These are phyloP conservation scores for Palythoa grandis DNA, from an alignment of 92 coral and sea anemone species.

Conservation along the genomic window DNA sequence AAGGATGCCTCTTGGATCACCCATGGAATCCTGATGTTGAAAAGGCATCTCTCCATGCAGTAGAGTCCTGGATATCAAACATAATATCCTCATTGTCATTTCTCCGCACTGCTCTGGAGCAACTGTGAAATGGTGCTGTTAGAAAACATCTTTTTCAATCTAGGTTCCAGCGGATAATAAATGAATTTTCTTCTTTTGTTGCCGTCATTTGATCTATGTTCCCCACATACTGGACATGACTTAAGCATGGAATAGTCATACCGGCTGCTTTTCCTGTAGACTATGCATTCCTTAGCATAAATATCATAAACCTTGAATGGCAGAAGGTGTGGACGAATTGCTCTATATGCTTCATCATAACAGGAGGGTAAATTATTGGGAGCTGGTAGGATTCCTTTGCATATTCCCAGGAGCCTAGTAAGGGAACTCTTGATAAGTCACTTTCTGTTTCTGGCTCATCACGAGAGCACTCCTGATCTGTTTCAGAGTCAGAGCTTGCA, in stretches of 20 bases:
- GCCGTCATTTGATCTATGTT: not conserved
- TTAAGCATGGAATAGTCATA: slow-evolving; percentile 41
- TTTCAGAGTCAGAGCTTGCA: too few relatives aligned
- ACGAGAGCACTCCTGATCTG: too few relatives aligned
- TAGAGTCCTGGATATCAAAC: not conserved
- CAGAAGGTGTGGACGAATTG: slow-evolving; percentile 48
- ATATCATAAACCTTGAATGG: not conserved
- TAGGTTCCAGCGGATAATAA: slow-evolving; percentile 55
- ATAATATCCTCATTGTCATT: not conserved
- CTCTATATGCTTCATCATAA: slow-evolving; percentile 38
- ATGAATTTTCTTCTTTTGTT: slow-evolving; percentile 22
- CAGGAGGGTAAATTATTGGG: slow-evolving; percentile 47
- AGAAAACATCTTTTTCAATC: slow-evolving; percentile 43
- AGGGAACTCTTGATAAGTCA: too few relatives aligned
- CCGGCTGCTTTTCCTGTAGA: slow-evolving; percentile 41
- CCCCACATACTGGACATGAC: not conserved
- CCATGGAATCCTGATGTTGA: not conserved
- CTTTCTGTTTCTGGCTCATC: too few relatives aligned
- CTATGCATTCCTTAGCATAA: slow-evolving; percentile 40
- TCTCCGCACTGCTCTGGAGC: not conserved
- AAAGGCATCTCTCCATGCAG: not conserved
- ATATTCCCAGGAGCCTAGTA: too few relatives aligned
- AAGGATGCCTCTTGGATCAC: not conserved
- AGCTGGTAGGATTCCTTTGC: slow-evolving; percentile 44
- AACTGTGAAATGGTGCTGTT: not conserved